Evolutionary conservation across 1,140 invertebrate species (phyloP), one percentile per base, ranked within the genome.

Genomic region (Drosophila pallidifrons): DNA sequence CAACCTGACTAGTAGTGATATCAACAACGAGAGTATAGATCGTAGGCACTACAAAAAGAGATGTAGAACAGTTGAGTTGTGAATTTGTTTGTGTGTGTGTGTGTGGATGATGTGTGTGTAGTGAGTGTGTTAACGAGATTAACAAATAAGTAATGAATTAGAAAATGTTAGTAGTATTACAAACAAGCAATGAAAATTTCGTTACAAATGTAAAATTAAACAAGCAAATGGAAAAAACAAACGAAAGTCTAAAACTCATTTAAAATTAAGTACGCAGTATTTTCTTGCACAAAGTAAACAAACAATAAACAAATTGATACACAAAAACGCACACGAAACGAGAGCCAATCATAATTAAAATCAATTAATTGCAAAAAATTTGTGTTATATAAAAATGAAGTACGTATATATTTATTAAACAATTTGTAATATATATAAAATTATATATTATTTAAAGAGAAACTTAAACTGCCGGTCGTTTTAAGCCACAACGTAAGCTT

Each of bases 241-340:
- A 57, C 76, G 38, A 58, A 67, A 43, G 25, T 75, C 43, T 30
- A 70, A 61, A 38, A 61, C 30, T 69, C 32, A 54, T 49, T 49
- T 63, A 41, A 28, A 64, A 16, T 54, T 64, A 64, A 52, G 35
- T 30, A 7, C 11, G 43, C 85, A 89, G 85, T 89, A 89, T 89
- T 89, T 89, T 89, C 85, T 89, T 89, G 85, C 85, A 74, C 35
- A 65, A 51, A 47, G 3, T 20, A 20, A 20, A 20, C 20, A 20
- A 60, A 70, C 30, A 45, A 47, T 68, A 79, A 61, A 57, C 28
- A 79, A 70, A 79, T 61, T 20, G 30, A 25, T n/a, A 63, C 15
- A 74, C 66, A 35, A 51, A 49, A 73, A 66, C 57, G 64, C 51
- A 83, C 63, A 80, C 59, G 41, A 83, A 85, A 52, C 35, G 54